Percentiles rank a stretch among this genome's conserved stretches.
These are phyloP conservation scores for Dicentrarchus labrax DNA, from an alignment of 2,113 vertebrate species.

Conservation along the genomic window DNA sequence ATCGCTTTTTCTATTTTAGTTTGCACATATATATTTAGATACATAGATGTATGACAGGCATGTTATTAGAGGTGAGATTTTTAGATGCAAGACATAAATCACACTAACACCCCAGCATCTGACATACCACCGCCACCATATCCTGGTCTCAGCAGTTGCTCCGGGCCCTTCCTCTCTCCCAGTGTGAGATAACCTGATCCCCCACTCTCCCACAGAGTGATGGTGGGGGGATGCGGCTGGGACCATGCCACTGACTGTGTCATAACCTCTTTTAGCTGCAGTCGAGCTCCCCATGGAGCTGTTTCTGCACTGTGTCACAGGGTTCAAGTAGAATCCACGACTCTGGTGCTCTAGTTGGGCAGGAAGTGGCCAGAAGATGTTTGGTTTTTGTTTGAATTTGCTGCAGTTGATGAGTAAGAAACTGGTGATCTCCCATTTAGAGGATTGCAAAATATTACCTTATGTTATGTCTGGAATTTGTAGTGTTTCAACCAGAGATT, in stretches of 20 bases:
- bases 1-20: slow-evolving; percentile 25
- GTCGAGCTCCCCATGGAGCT: slow-evolving; percentile 52
- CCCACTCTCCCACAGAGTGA: slow-evolving; percentile 57
- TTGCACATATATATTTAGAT: background rate
- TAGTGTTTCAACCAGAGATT: too few relatives aligned
- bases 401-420: background rate
- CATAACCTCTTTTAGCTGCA: slow-evolving; percentile 77
- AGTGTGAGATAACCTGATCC: slow-evolving; percentile 72
- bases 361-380: background rate
- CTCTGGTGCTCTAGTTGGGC: background rate
- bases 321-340: slow-evolving; percentile 48
- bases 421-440: background rate
- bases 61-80: slow-evolving; percentile 42
- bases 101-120: slow-evolving; percentile 45
- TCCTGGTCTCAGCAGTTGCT: slow-evolving; percentile 51
- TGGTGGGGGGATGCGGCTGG: background rate
- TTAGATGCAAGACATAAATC: slow-evolving; percentile 56
- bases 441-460: too few relatives aligned
- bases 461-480: too few relatives aligned
- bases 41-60: background rate
- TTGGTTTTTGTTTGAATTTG: background rate
- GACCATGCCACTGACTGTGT: slow-evolving; percentile 61
- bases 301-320: slow-evolving; percentile 61
- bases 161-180: slow-evolving; percentile 42
- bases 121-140: slow-evolving; percentile 3